phyloP scores from a whole-genome alignment of 2,113 vertebrate genomes.

The Perognathus longimembris region DNA sequence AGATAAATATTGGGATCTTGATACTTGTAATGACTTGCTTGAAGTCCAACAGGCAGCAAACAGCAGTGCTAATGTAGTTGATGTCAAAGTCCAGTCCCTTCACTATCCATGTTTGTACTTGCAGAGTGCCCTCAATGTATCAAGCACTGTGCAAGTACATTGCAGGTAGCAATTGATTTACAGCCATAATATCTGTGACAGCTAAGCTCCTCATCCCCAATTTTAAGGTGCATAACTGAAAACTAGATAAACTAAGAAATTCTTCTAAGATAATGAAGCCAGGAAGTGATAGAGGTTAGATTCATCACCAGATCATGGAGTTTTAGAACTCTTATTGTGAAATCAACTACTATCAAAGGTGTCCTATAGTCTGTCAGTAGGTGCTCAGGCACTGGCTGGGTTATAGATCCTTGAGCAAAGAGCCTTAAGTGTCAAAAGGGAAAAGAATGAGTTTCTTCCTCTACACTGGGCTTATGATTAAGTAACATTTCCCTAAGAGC shows the following conservation, averaged over 20 bases:
- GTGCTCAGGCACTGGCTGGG: background rate
- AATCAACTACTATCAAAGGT: background rate
- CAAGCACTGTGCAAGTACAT: background rate
- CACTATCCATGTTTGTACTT: background rate
- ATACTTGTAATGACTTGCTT: background rate
- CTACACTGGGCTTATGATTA: background rate
- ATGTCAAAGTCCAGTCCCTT: background rate
- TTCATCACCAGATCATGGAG: background rate
- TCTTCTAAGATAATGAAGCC: background rate
- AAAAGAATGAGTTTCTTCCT: background rate
- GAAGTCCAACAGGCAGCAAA: background rate
- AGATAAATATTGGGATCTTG: background rate
- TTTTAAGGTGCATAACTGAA: slow-evolving; percentile 2
- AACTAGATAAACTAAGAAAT: background rate
- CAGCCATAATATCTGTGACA: background rate
- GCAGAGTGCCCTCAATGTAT: background rate
- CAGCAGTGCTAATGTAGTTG: background rate
- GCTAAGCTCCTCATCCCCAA: background rate
- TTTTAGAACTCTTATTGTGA: background rate
- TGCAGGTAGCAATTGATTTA: background rate
- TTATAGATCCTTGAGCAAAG: background rate
- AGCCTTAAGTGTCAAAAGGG: background rate
- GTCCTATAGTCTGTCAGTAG: background rate
- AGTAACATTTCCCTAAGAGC: background rate
- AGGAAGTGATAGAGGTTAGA: background rate